Percentiles rank a stretch among this genome's conserved stretches.
Evolutionary conservation across 2,113 vertebrate genomes (phyloP).

Genomic region (Echinops telfairi): DNA sequence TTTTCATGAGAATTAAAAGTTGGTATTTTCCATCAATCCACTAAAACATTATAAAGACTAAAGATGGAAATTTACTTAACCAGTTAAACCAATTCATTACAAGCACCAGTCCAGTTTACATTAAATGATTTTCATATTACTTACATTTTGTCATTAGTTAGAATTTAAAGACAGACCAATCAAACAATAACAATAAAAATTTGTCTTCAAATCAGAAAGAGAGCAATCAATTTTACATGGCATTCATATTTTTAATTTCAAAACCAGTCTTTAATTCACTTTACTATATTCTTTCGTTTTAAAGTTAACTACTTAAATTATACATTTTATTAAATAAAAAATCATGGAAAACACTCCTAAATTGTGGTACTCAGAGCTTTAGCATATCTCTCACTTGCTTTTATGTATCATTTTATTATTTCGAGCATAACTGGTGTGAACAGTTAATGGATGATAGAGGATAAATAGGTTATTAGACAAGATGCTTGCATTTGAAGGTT

Average conservation of each 20-base stretch:
- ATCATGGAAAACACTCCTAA: not conserved
- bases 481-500: not conserved
- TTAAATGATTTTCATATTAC: constrained; percentile 45
- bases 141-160: not conserved
- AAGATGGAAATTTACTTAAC: constrained; percentile 57
- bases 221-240: not conserved
- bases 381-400: not conserved
- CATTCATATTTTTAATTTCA: not conserved
- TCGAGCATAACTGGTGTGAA: not conserved
- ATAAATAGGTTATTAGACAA: not conserved
- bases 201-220: not conserved
- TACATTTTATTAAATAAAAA: not conserved
- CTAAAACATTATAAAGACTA: constrained; percentile 58
- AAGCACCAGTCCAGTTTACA: constrained; percentile 45
- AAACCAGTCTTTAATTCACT: not conserved
- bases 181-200: not conserved
- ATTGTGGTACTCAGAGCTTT: not conserved
- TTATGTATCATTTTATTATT: not conserved
- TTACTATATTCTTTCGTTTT: constrained; percentile 12
- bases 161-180: constrained; percentile 34
- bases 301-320: not conserved
- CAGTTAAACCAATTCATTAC: constrained; percentile 33
- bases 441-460: rapidly evolving
- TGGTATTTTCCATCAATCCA: constrained; percentile 41
- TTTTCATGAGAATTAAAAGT: constrained; percentile 1